Conservation (phyloP, 1,140 invertebrate genomes). For the Bombus difficillimus region DNA sequence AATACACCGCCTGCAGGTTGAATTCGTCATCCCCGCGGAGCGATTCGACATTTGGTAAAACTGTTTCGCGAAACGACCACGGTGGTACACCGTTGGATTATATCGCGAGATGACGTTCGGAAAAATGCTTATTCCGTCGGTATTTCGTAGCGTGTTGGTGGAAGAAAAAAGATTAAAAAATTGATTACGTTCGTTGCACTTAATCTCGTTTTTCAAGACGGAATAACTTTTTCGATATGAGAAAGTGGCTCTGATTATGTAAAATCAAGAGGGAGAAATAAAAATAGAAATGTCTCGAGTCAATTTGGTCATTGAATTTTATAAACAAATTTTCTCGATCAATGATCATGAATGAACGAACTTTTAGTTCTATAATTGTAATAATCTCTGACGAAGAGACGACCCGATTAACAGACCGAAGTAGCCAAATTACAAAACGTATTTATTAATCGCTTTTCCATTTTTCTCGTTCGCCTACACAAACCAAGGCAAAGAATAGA, state of each 20-base stretch:
- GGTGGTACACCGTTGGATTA: neutral
- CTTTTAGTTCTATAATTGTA: neutral
- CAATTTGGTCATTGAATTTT: too few species aligned
- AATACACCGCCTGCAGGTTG: neutral
- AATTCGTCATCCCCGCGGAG: conserved; percentile 15
- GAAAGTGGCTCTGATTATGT: neutral
- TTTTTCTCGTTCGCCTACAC: neutral
- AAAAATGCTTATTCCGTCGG: neutral
- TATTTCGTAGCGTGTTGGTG: neutral
- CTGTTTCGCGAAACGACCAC: conserved; percentile 19
- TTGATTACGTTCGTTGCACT: neutral
- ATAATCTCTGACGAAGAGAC: too few species aligned
- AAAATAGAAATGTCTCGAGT: too few species aligned
- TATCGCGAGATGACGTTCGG: neutral
- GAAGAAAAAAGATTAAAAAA: neutral
- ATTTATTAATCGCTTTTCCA: neutral
- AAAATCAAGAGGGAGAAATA: neutral
- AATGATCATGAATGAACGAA: too few species aligned
- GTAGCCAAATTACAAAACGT: neutral
- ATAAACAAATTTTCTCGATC: too few species aligned
- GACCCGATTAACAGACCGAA: too few species aligned
- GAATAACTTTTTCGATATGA: neutral
- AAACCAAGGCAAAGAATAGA: neutral
- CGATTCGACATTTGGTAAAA: conserved; percentile 28
- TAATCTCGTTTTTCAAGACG: neutral